A percentile compares a stretch with the other conserved stretches of the same genome.
These are phyloP conservation scores for Denticeps clupeoides DNA, from an alignment of 2,797 vertebrate genomes.

Conservation along the genomic window DNA sequence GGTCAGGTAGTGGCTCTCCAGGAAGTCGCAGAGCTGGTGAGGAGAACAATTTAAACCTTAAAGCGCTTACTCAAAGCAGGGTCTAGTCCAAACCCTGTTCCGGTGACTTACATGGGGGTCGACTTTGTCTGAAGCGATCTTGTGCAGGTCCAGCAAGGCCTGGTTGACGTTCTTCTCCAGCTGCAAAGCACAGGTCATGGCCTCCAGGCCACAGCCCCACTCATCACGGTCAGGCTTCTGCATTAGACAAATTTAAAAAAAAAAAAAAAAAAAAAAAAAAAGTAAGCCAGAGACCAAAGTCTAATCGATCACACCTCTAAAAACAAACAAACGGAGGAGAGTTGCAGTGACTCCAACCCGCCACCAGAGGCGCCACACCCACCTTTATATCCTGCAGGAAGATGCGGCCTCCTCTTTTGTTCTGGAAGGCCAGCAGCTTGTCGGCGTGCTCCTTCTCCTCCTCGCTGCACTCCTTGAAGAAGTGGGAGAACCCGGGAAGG, in stretches of 20 bases:
- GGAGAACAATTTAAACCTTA: no score
- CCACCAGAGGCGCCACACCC: no score
- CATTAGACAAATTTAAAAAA: no score
- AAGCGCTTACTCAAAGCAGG: neutral
- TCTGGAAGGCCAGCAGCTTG: slow-evolving; percentile 60
- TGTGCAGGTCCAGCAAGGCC: slow-evolving; percentile 73
- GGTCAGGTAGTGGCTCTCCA: slow-evolving; percentile 82
- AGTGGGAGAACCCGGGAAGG: slow-evolving; percentile 56
- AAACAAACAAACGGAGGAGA: no score
- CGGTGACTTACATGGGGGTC: slow-evolving; percentile 76
- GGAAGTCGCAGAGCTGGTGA: slow-evolving; percentile 81
- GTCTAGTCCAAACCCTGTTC: no score
- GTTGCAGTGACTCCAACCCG: neutral
- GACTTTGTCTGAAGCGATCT: slow-evolving; percentile 53
- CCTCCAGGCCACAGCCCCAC: slow-evolving; percentile 83
- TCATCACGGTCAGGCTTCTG: slow-evolving; percentile 86
- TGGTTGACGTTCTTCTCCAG: slow-evolving; percentile 88
- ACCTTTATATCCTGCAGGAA: slow-evolving; percentile 60
- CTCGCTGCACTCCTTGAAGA: slow-evolving; percentile 60
- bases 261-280: neutral
- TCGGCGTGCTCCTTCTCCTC: slow-evolving; percentile 58
- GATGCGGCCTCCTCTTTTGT: slow-evolving; percentile 56
- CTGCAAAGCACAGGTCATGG: slow-evolving; percentile 78
- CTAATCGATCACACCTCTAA: no score
- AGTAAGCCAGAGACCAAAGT: no score